These are phyloP conservation scores for Acanthosepion lycidas DNA, from an alignment of 2,888 invertebrate genomes.

Conservation along the genomic window DNA sequence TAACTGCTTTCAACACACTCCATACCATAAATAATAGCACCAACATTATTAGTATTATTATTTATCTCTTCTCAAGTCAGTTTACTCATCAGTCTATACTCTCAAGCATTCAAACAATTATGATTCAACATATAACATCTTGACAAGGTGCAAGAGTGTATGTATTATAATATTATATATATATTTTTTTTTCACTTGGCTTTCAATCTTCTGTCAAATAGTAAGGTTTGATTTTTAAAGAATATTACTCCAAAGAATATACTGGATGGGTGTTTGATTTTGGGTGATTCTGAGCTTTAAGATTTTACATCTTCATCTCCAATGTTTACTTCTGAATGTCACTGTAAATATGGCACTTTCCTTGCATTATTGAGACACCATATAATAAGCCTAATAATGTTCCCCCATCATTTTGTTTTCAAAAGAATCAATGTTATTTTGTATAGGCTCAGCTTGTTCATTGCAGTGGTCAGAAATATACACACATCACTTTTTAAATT, in stretches of 20 bases:
- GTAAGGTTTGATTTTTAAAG: background rate
- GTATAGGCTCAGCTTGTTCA: too few relatives aligned
- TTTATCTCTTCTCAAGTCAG: background rate
- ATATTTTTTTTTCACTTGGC: background rate
- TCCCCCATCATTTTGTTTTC: background rate
- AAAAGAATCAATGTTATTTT: background rate
- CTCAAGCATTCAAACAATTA: conserved; percentile 1
- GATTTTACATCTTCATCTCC: background rate
- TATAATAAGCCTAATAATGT: background rate
- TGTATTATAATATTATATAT: background rate
- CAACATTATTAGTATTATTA: background rate
- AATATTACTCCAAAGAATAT: background rate
- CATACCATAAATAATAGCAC: background rate
- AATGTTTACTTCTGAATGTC: background rate
- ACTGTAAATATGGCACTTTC: background rate
- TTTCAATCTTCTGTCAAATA: background rate
- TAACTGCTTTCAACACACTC: background rate
- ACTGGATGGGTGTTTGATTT: background rate
- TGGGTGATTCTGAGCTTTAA: background rate
- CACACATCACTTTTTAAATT: background rate
- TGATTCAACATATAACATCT: background rate
- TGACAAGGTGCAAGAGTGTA: background rate
- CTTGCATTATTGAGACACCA: background rate
- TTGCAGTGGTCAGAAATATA: background rate
- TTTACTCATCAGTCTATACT: background rate